Percentiles rank a stretch among this genome's conserved stretches.
phyloP scores from a whole-genome alignment of 2,113 vertebrate genomes.

The Myodes glareolus region DNA sequence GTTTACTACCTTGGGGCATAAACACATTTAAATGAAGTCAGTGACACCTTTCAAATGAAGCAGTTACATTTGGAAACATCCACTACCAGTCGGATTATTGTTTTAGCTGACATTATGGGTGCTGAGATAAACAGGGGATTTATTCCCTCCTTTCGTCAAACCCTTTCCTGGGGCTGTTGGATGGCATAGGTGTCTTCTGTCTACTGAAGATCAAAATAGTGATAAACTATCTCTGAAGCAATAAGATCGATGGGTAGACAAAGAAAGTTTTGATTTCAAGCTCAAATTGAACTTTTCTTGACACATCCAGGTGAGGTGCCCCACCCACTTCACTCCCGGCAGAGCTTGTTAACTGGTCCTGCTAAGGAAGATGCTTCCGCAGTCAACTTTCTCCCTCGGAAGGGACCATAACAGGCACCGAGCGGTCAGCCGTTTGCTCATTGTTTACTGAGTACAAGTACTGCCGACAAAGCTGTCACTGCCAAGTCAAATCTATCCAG shows the following conservation, averaged over 20 bases:
- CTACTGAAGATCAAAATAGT: constrained; percentile 27
- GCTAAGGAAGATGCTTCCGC: neutral
- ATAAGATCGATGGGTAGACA: constrained; percentile 27
- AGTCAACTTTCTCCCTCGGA: neutral
- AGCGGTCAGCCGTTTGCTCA: neutral
- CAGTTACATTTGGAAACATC: neutral
- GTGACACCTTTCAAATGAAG: neutral
- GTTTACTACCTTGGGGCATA: neutral
- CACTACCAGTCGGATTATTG: neutral
- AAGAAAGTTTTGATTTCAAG: constrained; percentile 36
- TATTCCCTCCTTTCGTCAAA: neutral
- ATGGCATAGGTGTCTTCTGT: neutral
- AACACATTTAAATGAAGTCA: neutral
- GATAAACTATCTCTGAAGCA: constrained; percentile 41
- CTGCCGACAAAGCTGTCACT: neutral
- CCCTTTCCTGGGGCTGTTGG: neutral
- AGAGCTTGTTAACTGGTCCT: neutral
- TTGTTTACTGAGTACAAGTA: neutral
- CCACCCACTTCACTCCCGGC: neutral
- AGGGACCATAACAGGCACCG: neutral
- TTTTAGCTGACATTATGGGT: neutral
- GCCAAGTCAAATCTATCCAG: neutral
- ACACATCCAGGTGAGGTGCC: neutral
- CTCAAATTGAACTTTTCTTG: constrained; percentile 28
- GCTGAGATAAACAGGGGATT: neutral